phyloP scores from a whole-genome alignment of 2,888 invertebrate species.

The Hyles lineata region DNA sequence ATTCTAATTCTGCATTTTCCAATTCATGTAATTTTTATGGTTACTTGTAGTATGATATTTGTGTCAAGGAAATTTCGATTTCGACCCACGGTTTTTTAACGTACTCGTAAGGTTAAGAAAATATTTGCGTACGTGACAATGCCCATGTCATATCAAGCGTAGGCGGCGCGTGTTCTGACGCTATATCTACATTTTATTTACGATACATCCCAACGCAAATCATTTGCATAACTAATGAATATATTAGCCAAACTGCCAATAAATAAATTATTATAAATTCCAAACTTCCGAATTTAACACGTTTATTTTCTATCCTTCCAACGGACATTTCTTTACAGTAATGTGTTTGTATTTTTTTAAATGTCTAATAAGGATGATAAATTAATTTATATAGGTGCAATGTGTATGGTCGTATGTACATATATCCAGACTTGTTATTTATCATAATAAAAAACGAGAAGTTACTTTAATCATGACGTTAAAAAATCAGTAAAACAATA shows the following conservation, averaged over 20 bases:
- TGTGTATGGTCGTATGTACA: no score
- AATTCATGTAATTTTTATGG: not conserved
- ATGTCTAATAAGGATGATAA: no score
- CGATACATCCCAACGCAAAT: not conserved
- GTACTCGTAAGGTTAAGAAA: constrained; percentile 9
- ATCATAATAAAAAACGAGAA: no score
- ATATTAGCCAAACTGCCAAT: not conserved
- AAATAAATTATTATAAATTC: not conserved
- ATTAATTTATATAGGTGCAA: no score
- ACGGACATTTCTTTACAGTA: not conserved
- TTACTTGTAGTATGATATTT: not conserved
- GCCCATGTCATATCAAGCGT: not conserved
- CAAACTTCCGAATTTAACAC: not conserved
- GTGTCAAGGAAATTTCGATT: not conserved
- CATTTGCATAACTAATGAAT: constrained; percentile 14
- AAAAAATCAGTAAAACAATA: no score
- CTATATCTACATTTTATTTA: constrained; percentile 8
- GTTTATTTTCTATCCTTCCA: not conserved
- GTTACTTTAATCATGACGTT: no score
- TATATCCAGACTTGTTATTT: no score
- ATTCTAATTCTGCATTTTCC: no score
- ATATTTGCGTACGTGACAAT: constrained; percentile 27
- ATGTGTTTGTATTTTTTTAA: no score
- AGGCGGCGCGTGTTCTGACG: not conserved
- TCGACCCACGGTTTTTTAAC: not conserved